phyloP scores from a whole-genome alignment of 2,888 invertebrate genomes.

The Phyto melanocephala region DNA sequence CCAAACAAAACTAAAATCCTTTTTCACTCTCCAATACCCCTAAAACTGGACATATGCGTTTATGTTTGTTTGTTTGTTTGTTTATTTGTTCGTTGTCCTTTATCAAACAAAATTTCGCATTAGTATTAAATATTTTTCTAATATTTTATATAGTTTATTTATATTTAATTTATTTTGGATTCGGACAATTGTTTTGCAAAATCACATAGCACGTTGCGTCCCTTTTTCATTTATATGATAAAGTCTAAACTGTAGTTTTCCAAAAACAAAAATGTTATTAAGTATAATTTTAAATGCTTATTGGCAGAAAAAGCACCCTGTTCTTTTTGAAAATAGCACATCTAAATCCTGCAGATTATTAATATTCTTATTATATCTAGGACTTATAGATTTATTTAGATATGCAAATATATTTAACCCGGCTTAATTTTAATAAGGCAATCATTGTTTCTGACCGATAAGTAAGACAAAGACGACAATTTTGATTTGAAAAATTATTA shows the following conservation, averaged over 20 bases:
- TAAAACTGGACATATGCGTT: constrained; percentile 32
- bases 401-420: too few relatives aligned
- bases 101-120: not conserved
- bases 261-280: not conserved
- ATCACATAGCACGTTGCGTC: not conserved
- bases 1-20: not conserved
- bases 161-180: constrained; percentile 17
- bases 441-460: too few relatives aligned
- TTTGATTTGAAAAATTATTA: too few relatives aligned
- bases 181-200: not conserved
- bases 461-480: too few relatives aligned
- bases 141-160: not conserved
- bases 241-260: not conserved
- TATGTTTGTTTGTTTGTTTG: not conserved
- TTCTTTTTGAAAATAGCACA: not conserved
- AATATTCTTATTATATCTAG: not conserved
- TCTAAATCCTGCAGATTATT: constrained; percentile 18
- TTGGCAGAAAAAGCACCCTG: not conserved
- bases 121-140: constrained; percentile 12
- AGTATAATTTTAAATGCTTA: not conserved
- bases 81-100: not conserved
- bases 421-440: too few relatives aligned
- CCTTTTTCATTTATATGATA: not conserved
- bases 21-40: constrained; percentile 3
- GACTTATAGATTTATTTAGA: not conserved